Percentiles rank a stretch among this genome's conserved stretches.
These are phyloP conservation scores for Xenops minutus DNA, from an alignment of 2,797 vertebrate genomes.

Conservation along the genomic window DNA sequence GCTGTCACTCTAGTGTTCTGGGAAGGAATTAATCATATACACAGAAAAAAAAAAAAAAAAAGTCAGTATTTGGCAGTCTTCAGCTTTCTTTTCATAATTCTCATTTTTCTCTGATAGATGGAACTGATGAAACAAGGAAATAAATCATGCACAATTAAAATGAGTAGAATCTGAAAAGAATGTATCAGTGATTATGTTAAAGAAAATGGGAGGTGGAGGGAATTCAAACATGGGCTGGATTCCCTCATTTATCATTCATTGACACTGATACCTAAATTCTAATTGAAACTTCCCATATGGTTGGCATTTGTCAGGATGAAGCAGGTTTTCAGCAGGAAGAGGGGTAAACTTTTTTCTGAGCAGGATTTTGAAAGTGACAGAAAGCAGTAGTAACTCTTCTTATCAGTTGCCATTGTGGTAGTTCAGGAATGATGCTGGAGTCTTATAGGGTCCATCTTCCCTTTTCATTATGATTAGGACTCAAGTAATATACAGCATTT, in stretches of 20 bases:
- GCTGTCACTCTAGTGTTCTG: slow-evolving; percentile 15
- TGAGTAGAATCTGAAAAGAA: slow-evolving; percentile 65
- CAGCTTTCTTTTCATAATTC: slow-evolving; percentile 17
- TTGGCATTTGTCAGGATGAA: slow-evolving; percentile 14
- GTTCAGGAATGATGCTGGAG: not conserved
- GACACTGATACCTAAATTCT: slow-evolving; percentile 50
- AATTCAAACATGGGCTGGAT: slow-evolving; percentile 38
- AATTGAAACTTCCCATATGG: slow-evolving; percentile 39
- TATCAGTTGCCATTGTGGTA: not conserved
- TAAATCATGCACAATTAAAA: slow-evolving; percentile 74
- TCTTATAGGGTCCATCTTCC: not conserved
- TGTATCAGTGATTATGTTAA: slow-evolving; percentile 67
- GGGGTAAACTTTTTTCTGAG: not conserved
- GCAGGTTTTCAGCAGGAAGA: not conserved
- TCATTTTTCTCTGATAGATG: slow-evolving; percentile 70
- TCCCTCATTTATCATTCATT: slow-evolving; percentile 69
- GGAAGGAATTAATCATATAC: slow-evolving; percentile 57
- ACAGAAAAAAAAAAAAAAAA: slow-evolving; percentile 33
- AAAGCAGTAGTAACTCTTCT: not conserved
- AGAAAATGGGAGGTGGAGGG: slow-evolving; percentile 19
- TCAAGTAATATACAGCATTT: not conserved
- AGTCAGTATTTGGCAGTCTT: slow-evolving; percentile 18
- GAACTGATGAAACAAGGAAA: slow-evolving; percentile 71
- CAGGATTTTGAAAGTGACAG: not conserved
- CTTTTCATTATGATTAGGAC: not conserved